Conservation (phyloP, 1,140 invertebrate species). For the Lepidurus arcticus region DNA sequence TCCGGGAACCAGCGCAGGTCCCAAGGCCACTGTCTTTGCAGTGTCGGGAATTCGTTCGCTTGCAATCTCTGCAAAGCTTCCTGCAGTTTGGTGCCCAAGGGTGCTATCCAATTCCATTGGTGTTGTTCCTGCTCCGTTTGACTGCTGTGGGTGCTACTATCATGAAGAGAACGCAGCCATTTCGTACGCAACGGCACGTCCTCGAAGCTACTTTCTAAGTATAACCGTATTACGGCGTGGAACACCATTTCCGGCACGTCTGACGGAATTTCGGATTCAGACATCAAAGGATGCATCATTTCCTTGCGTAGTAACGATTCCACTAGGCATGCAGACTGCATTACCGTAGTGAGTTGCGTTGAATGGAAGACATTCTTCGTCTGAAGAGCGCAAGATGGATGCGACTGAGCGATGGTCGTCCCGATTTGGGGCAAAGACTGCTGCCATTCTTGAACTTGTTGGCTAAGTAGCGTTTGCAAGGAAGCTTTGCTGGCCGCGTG, state of each 20-base stretch:
- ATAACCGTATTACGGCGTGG: background rate
- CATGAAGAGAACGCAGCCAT: background rate
- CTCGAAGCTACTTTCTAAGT: slow-evolving; percentile 4
- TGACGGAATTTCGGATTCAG: background rate
- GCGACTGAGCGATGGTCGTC: background rate
- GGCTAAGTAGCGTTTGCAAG: background rate
- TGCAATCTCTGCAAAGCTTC: slow-evolving; percentile 12
- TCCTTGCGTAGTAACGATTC: background rate
- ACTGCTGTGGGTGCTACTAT: background rate
- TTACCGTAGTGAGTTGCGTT: background rate
- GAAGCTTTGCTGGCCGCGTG: slow-evolving; percentile 1
- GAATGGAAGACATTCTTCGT: background rate
- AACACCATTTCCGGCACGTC: background rate
- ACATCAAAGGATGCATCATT: background rate
- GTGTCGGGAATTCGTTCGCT: background rate
- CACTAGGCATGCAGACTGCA: background rate
- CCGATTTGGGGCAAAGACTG: background rate
- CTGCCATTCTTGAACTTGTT: background rate
- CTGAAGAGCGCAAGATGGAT: background rate
- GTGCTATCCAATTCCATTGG: slow-evolving; percentile 8
- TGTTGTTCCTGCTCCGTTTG: background rate
- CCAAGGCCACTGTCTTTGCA: slow-evolving; percentile 33
- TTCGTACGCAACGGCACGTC: background rate
- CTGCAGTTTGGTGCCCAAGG: background rate
- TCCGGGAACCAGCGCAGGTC: slow-evolving; percentile 37